Percentiles rank a stretch among this genome's conserved stretches.
Evolutionary conservation across 2,797 vertebrate genomes (phyloP).

Genomic region (Pseudochirops corinnae): DNA sequence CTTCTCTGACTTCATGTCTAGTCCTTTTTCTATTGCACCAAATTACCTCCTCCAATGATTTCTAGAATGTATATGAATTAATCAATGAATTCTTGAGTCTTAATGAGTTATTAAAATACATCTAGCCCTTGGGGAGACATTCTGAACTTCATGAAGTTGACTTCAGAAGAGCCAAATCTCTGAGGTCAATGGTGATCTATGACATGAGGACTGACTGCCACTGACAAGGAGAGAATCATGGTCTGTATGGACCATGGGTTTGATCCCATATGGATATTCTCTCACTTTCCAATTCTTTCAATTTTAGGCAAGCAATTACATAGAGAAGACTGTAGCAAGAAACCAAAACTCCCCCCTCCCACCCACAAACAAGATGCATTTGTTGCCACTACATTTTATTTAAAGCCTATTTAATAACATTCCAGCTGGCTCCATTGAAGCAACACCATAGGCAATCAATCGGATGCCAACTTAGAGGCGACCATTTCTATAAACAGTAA

Average conservation of each 20-base stretch:
- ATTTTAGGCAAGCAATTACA: slow-evolving; percentile 73
- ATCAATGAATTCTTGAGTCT: background rate
- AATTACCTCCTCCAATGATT: background rate
- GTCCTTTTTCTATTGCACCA: background rate
- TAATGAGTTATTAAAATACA: background rate
- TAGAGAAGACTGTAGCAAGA: slow-evolving; percentile 64
- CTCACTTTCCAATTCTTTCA: slow-evolving; percentile 61
- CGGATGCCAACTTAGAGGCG: slow-evolving; percentile 74
- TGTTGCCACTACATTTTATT: slow-evolving; percentile 80
- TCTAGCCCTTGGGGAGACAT: background rate
- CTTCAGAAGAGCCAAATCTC: background rate
- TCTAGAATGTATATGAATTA: background rate
- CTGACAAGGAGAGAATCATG: slow-evolving; percentile 58
- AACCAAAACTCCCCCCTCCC: slow-evolving; percentile 62
- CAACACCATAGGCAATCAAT: slow-evolving; percentile 80
- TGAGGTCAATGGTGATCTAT: background rate
- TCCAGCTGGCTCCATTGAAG: slow-evolving; percentile 83
- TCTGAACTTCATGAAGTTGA: background rate
- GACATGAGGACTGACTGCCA: background rate
- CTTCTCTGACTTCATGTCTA: background rate
- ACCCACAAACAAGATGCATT: slow-evolving; percentile 71
- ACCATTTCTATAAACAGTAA: slow-evolving; percentile 80
- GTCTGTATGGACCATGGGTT: background rate
- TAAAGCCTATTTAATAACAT: slow-evolving; percentile 77
- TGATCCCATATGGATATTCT: slow-evolving; percentile 11